A percentile compares a stretch with the other conserved stretches of the same genome.
These are phyloP conservation scores for Lacanobia oleracea DNA, from an alignment of 2,888 invertebrate genomes.

Conservation along the genomic window DNA sequence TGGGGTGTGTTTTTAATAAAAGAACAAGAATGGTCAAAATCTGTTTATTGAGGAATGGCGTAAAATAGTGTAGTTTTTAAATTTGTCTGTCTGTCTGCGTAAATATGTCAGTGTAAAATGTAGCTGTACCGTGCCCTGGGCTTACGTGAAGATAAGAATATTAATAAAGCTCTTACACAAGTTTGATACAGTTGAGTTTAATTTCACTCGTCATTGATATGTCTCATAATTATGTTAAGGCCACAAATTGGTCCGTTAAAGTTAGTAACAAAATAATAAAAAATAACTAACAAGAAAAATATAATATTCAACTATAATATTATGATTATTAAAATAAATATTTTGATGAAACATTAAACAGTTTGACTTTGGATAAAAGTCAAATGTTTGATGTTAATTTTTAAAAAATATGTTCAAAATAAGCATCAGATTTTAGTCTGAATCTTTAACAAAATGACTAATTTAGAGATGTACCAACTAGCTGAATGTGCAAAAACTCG, in stretches of 20 bases:
- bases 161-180: slow-evolving; percentile 76
- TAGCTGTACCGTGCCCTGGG: slow-evolving; percentile 70
- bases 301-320: slow-evolving; percentile 52
- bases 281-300: slow-evolving; percentile 63
- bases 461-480: slow-evolving; percentile 59
- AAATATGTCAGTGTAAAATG: slow-evolving; percentile 72
- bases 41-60: slow-evolving; percentile 85
- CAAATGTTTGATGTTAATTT: slow-evolving; percentile 24
- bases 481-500: slow-evolving; percentile 15
- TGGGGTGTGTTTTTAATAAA: slow-evolving; percentile 63
- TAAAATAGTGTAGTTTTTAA: slow-evolving; percentile 74
- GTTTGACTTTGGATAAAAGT: slow-evolving; percentile 25
- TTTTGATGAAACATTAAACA: slow-evolving; percentile 33
- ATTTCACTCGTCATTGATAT: slow-evolving; percentile 70
- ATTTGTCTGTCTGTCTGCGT: slow-evolving; percentile 64
- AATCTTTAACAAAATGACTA: slow-evolving; percentile 55
- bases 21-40: slow-evolving; percentile 73
- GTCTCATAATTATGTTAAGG: slow-evolving; percentile 68
- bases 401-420: slow-evolving; percentile 43
- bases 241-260: slow-evolving; percentile 70
- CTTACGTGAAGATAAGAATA: slow-evolving; percentile 72
- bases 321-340: slow-evolving; percentile 62
- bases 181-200: slow-evolving; percentile 70
- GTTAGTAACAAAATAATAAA: slow-evolving; percentile 66
- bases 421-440: slow-evolving; percentile 34